Evolutionary conservation across 2,888 invertebrate species (phyloP), one percentile per base, ranked within the genome.

Genomic region (Lithophane socia): DNA sequence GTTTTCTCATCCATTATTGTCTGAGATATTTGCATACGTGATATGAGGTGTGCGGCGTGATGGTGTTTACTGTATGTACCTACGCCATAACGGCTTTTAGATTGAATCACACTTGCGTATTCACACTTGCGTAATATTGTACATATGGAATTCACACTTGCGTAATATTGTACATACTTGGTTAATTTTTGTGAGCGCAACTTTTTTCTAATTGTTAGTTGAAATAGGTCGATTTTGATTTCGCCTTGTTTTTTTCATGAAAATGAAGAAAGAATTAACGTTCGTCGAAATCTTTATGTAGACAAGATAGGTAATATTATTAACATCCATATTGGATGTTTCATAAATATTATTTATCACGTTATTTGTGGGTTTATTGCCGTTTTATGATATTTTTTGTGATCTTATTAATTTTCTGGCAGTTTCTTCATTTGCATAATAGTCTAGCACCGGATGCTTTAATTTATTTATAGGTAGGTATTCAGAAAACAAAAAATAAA

Each of bases 1-100:
- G 83, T 87, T 90, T 91, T 92, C 92, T 90, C 93, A 91, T 87
- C 85, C 87, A 89, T 92, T 92, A 90, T 91, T 87, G 91, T 90
- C 88, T 90, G 77, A 67, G 67, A 84, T 89, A 93, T 94, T 93
- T 92, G 92, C 93, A 94, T 94, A 92, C 73, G 77, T 68, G 80
- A 80, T 82, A 84, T 85, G 87, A 80, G 79, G 75, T 81, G 85
- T 84, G 84, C 76, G 73, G 75, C 76, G 65, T 82, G 68, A 72
- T 75, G 60, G 24, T 58, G 70, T 71, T 61, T 54, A 73, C n/a
- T 77, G 66, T 61, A 68, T 58, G 21, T n/a, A 52, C n/a, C n/a
- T n/a, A n/a, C 42, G 44, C 54, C 47, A 66, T 75, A 79, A 82
- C 66, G 69, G 74, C 10, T 74, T 65, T 72, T 12, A 12, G 58